Conservation (phyloP, 2,113 vertebrate genomes). For the Aspiorhynchus laticeps region DNA sequence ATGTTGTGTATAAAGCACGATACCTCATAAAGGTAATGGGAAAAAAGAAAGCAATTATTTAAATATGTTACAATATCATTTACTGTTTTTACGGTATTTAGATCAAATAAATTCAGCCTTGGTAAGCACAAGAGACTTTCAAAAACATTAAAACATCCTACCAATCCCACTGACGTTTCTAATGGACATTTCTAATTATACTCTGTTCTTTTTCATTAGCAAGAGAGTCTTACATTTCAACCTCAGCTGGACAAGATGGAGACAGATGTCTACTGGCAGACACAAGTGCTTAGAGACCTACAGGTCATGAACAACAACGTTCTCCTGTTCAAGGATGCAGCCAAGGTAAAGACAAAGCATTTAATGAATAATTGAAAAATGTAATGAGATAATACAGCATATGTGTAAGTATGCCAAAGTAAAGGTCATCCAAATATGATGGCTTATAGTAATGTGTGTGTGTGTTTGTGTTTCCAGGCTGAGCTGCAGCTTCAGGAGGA, state of each 20-base stretch:
- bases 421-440: background rate
- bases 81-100: too few species aligned
- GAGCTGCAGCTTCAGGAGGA: conserved; percentile 81
- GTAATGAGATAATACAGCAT: background rate
- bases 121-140: too few species aligned
- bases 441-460: background rate
- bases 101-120: too few species aligned
- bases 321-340: conserved; percentile 72
- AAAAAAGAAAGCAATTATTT: background rate
- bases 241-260: conserved; percentile 79
- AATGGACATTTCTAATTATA: background rate
- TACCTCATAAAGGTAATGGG: background rate
- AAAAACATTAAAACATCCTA: too few species aligned
- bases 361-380: background rate
- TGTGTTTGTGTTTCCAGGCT: conserved; percentile 65
- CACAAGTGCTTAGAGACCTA: conserved; percentile 76
- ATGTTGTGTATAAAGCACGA: background rate
- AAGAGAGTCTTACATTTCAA: conserved; percentile 82
- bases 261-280: conserved; percentile 73
- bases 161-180: too few species aligned
- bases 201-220: conserved; percentile 65
- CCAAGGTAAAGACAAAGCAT: conserved; percentile 73
- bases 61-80: too few species aligned
- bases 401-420: background rate
- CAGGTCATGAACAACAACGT: conserved; percentile 76